phyloP scores from a whole-genome alignment of 92 coral and sea anemone genomes.

The Epizoanthus scotinus region DNA sequence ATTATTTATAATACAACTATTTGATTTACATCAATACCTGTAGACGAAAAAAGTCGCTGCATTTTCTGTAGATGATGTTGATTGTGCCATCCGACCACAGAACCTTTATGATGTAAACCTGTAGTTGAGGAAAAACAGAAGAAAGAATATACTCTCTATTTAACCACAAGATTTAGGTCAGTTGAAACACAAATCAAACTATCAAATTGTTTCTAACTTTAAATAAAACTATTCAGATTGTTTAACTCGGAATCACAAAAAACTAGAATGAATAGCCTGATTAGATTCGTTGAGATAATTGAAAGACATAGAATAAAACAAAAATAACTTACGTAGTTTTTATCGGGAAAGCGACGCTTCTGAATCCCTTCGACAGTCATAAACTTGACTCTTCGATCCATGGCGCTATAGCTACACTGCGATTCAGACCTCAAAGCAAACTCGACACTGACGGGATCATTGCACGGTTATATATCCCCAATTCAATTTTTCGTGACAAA shows the following conservation, averaged over 20 bases:
- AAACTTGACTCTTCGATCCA: slow-evolving; percentile 59
- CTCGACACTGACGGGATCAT: background rate
- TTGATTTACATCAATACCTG: slow-evolving; percentile 39
- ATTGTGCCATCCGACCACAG: slow-evolving; percentile 69
- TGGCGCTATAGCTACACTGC: background rate
- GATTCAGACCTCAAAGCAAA: background rate
- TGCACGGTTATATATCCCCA: no score
- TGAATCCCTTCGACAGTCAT: slow-evolving; percentile 64
- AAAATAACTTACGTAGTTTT: slow-evolving; percentile 56
- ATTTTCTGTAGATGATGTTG: slow-evolving; percentile 62
- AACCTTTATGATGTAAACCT: slow-evolving; percentile 68
- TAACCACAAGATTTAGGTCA: background rate
- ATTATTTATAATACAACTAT: no score
- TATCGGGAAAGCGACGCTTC: slow-evolving; percentile 60
- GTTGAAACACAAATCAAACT: background rate
- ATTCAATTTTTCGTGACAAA: no score
- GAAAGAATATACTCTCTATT: background rate
- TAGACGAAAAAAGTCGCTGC: slow-evolving; percentile 59
- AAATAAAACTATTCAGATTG: background rate
- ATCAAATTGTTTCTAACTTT: background rate
- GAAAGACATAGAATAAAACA: background rate
- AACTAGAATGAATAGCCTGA: background rate
- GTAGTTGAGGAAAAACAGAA: background rate
- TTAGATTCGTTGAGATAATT: background rate
- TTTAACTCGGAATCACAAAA: background rate